Evolutionary conservation across 1,140 invertebrate species (phyloP), one percentile per base, ranked within the genome.

Genomic region (Rhynchophorus ferrugineus): DNA sequence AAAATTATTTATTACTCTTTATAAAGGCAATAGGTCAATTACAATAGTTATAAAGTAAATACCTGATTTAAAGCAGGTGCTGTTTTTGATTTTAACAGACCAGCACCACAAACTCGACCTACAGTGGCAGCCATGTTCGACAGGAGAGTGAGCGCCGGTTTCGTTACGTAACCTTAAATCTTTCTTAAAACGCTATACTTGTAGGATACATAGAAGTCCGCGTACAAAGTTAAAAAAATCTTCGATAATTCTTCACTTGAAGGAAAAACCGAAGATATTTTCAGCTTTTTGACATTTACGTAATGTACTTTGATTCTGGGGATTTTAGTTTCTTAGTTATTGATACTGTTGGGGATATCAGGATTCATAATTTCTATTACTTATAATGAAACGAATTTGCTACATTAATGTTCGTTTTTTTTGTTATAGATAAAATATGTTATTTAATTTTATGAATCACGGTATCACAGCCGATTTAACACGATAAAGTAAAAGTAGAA

Each of bases 91-190:
- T 81, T 83, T 67, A 85, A 77, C 70, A 86, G 75, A 70, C 80
- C 78, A 69, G 84, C 79, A 75, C 85, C 83, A 77, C 80, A 86
- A 81, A 88, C 81, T 73, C 84, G 80, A 75, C 84, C 80, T 69
- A 88, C 78, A 69, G 80, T 78, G 68, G 84, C 83, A 79, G 85
- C 85, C 86, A 89, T 89, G 75, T 79, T 87, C 43, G 1, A 44
- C 3, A 8, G 1, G 24, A 41, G 24, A 16, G 21, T 38, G 36
- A 18, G 16, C 13, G n/a, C 11, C 9, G 16, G 14, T 41, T n/a
- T 7, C 22, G 37, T 54, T 41, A 54, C 37, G 44, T 46, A 54
- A 46, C 41, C 8, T 9, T 21, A 35, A 24, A 20, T 17, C 37
- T 36, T 36, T 41, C 11, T 7, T 13, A 13, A 16, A 9, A 24